Evolutionary conservation across 2,888 invertebrate genomes (phyloP), one percentile per base, ranked within the genome.

Genomic region (Ellobium chinense): DNA sequence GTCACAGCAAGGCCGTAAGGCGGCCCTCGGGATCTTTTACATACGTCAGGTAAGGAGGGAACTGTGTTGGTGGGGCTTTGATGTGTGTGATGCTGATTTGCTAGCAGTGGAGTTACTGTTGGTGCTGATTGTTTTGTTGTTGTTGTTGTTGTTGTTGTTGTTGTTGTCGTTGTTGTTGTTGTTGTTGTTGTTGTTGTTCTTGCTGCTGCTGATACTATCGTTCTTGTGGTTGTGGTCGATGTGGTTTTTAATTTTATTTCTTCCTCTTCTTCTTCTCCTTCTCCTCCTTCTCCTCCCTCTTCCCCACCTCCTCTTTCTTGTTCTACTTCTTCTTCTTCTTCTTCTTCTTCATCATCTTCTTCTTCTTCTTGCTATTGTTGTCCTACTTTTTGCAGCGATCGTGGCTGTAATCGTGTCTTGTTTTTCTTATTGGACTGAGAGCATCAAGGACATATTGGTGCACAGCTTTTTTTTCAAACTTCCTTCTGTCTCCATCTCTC

Each of bases 21-120:
- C 82, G 85, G 1, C 85, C 83, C n/a, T 85, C 85, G 1, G 85
- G 85, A 56, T 81, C 85, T 60, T 82, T 78, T 62, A 83, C 83
- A 31, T 83, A 82, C 36, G 81, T 85, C 81, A 82, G 83, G 85
- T 85, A 74, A 70, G 81, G n/a, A n/a, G n/a, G n/a, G n/a, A n/a
- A n/a, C n/a, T n/a, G n/a, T n/a, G n/a, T n/a, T n/a, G 12, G 63
- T 18, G 24, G 58, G 4, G n/a, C 58, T 7, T n/a, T n/a, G 5
- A 24, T n/a, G 18, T n/a, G n/a, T n/a, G n/a, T n/a, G n/a, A n/a
- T n/a, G n/a, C n/a, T n/a, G n/a, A n/a, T n/a, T 27, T 60, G 24
- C 18, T 46, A 18, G 46, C 18, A 18, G 46, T 46, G 46, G 46
- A 12, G 46, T 7, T 46, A 18, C 9, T 46, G 46, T 46, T 46